These are phyloP conservation scores for Pampusana beccarii DNA, from an alignment of 2,113 vertebrate genomes.

Conservation along the genomic window DNA sequence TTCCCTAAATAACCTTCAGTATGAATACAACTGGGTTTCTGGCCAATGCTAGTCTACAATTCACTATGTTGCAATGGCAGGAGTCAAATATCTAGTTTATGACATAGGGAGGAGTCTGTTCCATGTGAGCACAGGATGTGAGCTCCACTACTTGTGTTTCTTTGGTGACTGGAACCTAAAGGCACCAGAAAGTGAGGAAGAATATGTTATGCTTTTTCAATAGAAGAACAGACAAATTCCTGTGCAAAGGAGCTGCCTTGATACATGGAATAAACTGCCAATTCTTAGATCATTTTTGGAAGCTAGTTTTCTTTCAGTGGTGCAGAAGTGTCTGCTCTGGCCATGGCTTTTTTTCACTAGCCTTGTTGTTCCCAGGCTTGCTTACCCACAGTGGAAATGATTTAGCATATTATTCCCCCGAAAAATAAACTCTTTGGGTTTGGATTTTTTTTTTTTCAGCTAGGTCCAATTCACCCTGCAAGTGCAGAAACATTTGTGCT, in stretches of 20 bases:
- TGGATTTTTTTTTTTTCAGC: background rate
- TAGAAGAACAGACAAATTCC: background rate
- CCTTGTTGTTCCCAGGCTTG: background rate
- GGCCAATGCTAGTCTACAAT: background rate
- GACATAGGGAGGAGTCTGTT: fast-evolving
- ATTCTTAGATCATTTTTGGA: background rate
- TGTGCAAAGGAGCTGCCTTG: background rate
- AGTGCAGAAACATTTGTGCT: background rate
- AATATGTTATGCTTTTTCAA: background rate
- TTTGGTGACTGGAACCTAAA: background rate
- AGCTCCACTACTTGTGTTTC: background rate
- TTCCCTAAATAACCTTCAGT: background rate
- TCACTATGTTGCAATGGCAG: fast-evolving
- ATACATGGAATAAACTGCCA: background rate
- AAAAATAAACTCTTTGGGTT: background rate
- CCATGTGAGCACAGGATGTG: background rate
- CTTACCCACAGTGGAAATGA: background rate
- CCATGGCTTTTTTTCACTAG: background rate
- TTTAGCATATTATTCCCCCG: background rate
- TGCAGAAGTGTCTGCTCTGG: background rate
- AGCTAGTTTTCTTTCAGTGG: background rate
- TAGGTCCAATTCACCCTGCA: background rate
- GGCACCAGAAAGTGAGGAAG: background rate
- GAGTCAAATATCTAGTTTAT: background rate
- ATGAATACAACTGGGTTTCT: background rate